Evolutionary conservation across 2,113 vertebrate species (phyloP), one percentile per base, ranked within the genome.

Genomic region (Lanius ludovicianus): DNA sequence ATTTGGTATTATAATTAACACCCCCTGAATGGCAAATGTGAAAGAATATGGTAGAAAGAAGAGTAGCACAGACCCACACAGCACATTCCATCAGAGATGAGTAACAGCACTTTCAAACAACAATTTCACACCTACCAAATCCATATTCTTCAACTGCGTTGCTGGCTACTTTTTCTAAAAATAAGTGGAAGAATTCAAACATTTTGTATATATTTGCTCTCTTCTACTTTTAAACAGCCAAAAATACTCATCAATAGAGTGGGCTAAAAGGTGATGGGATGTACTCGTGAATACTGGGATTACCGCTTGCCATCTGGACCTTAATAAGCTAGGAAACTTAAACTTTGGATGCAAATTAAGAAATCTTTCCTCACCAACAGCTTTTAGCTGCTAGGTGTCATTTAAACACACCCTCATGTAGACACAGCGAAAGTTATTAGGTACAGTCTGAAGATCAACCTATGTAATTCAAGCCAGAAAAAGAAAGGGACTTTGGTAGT

Each of bases 11-110:
- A 57, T 70, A 73, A 74, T 42, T 69, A 77, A 87, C 62, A 20
- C 7, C 12, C 64, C 41, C 21, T 2, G 0, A 41, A 84, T 0
- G 0, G 31, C 39, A 42, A 24, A 77, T 22, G 13, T 74, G 53
- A 67, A 77, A 92, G 33, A 42, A 55, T 10, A 68, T 0, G 1
- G 67, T 49, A 53, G 37, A 37, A 37, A 37, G 37, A 37, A 79
- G 27, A 59, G 49, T 19, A 84, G 69, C 50, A 50, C 2, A 64
- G 59, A 60, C 8, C 33, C 62, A 56, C 4, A 2, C 41, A 68
- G 44, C 49, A 67, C 23, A 21, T 68, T 56, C 62, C 80, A 73
- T 67, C 67, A 83, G 25, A 76, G 23, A 64, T 23, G 35, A 76
- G 4, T 21, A 71, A 86, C 24, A 79, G 50, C 56, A 59, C 37